phyloP scores from a whole-genome alignment of 2,888 invertebrate genomes.

The Octodonta nipae region DNA sequence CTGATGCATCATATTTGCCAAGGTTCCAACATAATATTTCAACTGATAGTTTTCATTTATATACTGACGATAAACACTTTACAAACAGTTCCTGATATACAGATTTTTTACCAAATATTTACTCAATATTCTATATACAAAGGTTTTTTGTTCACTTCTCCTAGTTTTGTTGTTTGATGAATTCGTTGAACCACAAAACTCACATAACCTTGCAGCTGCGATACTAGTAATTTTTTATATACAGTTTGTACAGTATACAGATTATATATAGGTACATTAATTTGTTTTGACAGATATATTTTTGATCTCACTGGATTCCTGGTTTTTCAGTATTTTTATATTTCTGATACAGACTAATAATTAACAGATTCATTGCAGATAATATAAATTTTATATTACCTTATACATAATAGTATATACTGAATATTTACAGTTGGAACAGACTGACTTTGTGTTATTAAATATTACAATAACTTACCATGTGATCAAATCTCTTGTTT shows the following conservation, averaged over 20 bases:
- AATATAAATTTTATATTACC: constrained; percentile 18
- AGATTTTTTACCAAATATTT: constrained; percentile 37
- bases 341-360: constrained; percentile 16
- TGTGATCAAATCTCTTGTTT: constrained; percentile 8
- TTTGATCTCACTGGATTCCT: constrained; percentile 20
- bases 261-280: constrained; percentile 27
- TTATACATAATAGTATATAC: constrained; percentile 17
- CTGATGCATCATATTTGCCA: constrained; percentile 37
- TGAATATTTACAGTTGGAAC: constrained; percentile 23
- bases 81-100: constrained; percentile 37
- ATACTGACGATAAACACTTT: constrained; percentile 21
- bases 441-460: constrained; percentile 23
- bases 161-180: constrained; percentile 5
- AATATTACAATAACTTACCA: constrained; percentile 3
- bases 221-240: constrained; percentile 33
- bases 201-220: constrained; percentile 25
- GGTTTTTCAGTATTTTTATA: constrained; percentile 25
- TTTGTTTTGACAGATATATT: constrained; percentile 23
- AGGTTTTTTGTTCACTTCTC: constrained; percentile 30
- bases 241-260: constrained; percentile 35
- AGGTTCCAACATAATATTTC: constrained; percentile 27
- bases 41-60: constrained; percentile 20
- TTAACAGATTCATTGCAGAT: constrained; percentile 12
- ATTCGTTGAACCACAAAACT: constrained; percentile 1
- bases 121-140: constrained; percentile 32